phyloP scores from a whole-genome alignment of 2,113 vertebrate species.

The Tyto alba region DNA sequence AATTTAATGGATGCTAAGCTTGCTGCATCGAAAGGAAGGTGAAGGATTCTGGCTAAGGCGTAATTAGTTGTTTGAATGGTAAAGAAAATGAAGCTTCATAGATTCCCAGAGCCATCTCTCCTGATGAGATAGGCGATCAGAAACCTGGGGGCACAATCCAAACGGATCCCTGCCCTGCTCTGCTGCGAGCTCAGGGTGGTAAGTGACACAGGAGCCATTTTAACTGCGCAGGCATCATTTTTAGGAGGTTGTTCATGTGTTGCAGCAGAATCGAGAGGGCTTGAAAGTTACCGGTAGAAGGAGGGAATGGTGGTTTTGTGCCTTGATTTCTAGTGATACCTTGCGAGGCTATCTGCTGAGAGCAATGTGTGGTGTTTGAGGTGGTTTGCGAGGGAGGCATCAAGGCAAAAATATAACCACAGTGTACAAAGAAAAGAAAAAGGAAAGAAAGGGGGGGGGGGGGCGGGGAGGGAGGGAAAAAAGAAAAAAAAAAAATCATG shows the following conservation, averaged over 20 bases:
- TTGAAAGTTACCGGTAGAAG: not conserved
- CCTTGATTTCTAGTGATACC: not conserved
- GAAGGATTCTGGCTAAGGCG: not conserved
- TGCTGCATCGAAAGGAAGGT: slow-evolving; percentile 39
- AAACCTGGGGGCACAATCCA: not conserved
- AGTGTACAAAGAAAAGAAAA: not conserved
- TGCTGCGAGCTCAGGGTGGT: slow-evolving; percentile 7
- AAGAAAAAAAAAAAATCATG: not conserved
- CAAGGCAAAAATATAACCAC: not conserved
- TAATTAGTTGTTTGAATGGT: not conserved
- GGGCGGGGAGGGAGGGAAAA: no score
- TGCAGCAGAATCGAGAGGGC: not conserved
- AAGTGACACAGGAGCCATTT: slow-evolving; percentile 74
- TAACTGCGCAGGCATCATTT: slow-evolving; percentile 61
- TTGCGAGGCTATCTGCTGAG: not conserved
- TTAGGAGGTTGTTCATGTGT: not conserved
- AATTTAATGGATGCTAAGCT: slow-evolving; percentile 17
- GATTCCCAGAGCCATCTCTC: not conserved
- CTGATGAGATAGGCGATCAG: not conserved
- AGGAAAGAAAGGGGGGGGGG: not conserved
- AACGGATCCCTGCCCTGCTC: not conserved
- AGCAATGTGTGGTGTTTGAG: not conserved
- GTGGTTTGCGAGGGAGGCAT: not conserved
- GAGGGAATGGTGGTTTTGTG: not conserved
- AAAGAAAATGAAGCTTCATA: not conserved